Percentiles rank a stretch among this genome's conserved stretches.
Evolutionary conservation across 92 coral and sea anemone species (phyloP).

Genomic region (Plumapathes pennacea): DNA sequence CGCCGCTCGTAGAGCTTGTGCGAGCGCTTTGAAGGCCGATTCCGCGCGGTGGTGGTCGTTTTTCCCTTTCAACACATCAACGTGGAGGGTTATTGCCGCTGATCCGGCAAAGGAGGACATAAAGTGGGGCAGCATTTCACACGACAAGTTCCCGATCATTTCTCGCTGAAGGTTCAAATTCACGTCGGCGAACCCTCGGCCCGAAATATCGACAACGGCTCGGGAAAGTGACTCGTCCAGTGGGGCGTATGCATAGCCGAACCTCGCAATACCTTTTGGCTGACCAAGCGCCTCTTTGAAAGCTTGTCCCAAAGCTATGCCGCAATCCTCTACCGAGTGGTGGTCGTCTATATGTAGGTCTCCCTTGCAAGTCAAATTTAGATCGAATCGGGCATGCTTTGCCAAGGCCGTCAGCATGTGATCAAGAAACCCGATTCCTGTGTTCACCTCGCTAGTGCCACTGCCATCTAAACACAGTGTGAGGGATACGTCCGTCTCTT

Average conservation of each 20-base stretch:
- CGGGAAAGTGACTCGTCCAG: constrained; percentile 56
- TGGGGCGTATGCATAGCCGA: constrained; percentile 57
- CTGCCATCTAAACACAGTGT: constrained; percentile 32
- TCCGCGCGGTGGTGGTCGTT: constrained; percentile 56
- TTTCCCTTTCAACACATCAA: constrained; percentile 46
- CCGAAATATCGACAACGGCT: constrained; percentile 55
- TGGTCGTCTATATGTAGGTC: constrained; percentile 58
- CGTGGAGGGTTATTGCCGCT: constrained; percentile 51
- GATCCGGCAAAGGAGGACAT: constrained; percentile 45
- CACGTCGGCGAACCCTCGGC: constrained; percentile 40
- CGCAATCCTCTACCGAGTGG: constrained; percentile 59
- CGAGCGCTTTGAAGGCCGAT: constrained; percentile 53
- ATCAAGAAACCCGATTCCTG: constrained; percentile 61
- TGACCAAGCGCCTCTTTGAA: constrained; percentile 57
- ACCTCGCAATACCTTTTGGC: constrained; percentile 40
- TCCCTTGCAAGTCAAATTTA: constrained; percentile 34
- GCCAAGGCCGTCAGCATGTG: constrained; percentile 58
- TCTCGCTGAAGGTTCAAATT: constrained; percentile 47
- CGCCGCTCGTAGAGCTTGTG: constrained; percentile 40
- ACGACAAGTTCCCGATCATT: constrained; percentile 36
- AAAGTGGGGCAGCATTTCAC: constrained; percentile 52
- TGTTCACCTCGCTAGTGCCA: constrained; percentile 28
- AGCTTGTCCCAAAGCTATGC: constrained; percentile 55
- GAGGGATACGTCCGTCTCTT: constrained; percentile 43
- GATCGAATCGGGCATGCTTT: constrained; percentile 44